Base-by-base conservation (phyloP, 2,113 vertebrate species). In the Oncorhynchus kisutch region DNA sequence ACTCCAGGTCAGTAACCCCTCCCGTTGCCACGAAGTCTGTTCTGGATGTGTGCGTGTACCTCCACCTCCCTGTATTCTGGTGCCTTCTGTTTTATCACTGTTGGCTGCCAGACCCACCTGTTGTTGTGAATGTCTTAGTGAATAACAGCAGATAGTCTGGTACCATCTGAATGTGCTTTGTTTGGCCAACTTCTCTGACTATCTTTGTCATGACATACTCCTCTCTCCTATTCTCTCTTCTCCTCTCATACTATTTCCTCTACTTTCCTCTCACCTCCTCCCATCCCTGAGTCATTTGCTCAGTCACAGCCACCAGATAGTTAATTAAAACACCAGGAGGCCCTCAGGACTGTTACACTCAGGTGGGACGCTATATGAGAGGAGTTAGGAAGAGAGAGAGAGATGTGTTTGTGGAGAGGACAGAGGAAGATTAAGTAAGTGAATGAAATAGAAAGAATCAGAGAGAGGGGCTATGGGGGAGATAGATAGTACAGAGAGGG, bases 301-400 rank as follows among this genome's bases (percentile, higher is more conserved):
- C 31, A 64, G 29, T 48, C 34, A 24, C 29, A 73, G n/a, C n/a
- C 71, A 51, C 69, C 70, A 34, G 45, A 25, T 64, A 83, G 87
- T 79, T 78, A 45, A 8, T 64, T 3, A 68, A 67, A 82, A 82
- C 79, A 82, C 76, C 6, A 69, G 0, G 45, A 82, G 78, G 67
- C 81, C 70, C 25, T 5, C 4, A 74, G 84, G 83, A 84, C 66
- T 48, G 88, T 82, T 77, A 60, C 0, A 72, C 83, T 73, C 88
- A 85, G 79, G 74, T 91, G 88, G 82, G 84, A 16, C 86, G 85
- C 86, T 88, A 87, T 92, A 45, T 72, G 82, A 70, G 88, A 88
- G 86, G 65, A 67, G 65, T 8, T 13, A 29, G 65, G 2, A 25
- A 31, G 25, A 67, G 65, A 27, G 24, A 67, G 65, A 12, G 22